phyloP scores from a whole-genome alignment of 2,888 invertebrate genomes.

The Campopleginae sp. region DNA sequence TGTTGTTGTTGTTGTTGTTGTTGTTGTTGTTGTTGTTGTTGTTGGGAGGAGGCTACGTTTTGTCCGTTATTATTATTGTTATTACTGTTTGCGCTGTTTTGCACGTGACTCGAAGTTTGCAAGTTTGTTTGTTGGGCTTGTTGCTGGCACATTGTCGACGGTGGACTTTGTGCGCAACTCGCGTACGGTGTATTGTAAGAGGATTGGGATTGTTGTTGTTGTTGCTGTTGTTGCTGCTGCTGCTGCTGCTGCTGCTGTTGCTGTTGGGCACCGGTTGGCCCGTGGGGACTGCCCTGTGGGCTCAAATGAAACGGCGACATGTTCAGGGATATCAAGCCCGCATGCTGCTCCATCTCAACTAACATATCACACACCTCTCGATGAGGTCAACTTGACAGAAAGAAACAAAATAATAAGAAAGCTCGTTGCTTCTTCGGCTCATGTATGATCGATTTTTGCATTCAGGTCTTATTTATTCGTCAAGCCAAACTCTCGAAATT shows the following conservation, averaged over 20 bases:
- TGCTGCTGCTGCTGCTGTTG: slow-evolving; percentile 81
- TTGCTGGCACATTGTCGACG: slow-evolving; percentile 81
- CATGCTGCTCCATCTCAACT: slow-evolving; percentile 94
- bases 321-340: slow-evolving; percentile 94
- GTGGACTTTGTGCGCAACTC: slow-evolving; percentile 84
- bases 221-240: slow-evolving; percentile 78
- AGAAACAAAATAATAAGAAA: neutral
- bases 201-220: slow-evolving; percentile 82
- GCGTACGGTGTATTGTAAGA: slow-evolving; percentile 84
- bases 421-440: slow-evolving; percentile 60
- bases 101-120: slow-evolving; percentile 64
- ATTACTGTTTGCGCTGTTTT: slow-evolving; percentile 74
- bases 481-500: too few relatives aligned
- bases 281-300: slow-evolving; percentile 89
- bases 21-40: slow-evolving; percentile 85
- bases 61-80: slow-evolving; percentile 75
- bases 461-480: neutral
- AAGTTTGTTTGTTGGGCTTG: slow-evolving; percentile 72
- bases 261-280: slow-evolving; percentile 83
- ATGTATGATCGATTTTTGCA: slow-evolving; percentile 53
- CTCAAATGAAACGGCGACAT: slow-evolving; percentile 94
- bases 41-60: slow-evolving; percentile 73
- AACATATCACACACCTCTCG: slow-evolving; percentile 86
- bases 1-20: slow-evolving; percentile 75
- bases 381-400: slow-evolving; percentile 39